A percentile compares a stretch with the other conserved stretches of the same genome.
phyloP scores from a whole-genome alignment of 1,140 invertebrate genomes.

The Penaeus indicus region DNA sequence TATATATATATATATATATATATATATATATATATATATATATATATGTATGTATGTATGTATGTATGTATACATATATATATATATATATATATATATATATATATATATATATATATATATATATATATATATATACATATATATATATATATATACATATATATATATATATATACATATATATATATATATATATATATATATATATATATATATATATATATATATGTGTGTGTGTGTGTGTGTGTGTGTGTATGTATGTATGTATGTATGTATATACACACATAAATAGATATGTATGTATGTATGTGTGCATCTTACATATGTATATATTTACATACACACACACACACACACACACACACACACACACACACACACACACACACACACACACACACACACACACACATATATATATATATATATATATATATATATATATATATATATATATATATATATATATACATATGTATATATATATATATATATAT shows the following conservation, averaged over 20 bases:
- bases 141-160: neutral
- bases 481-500: neutral
- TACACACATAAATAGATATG: too few species aligned
- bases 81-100: conserved; percentile 23
- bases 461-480: too few species aligned
- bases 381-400: neutral
- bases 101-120: neutral
- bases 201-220: too few species aligned
- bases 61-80: neutral
- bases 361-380: neutral
- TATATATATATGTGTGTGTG: too few species aligned
- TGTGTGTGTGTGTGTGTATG: too few species aligned
- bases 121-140: neutral
- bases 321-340: neutral
- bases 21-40: neutral
- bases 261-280: too few species aligned
- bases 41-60: neutral
- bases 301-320: neutral
- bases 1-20: neutral
- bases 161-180: too few species aligned
- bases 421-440: neutral
- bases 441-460: neutral
- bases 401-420: neutral
- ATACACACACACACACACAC: neutral
- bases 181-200: too few species aligned